Base-by-base conservation (phyloP, 2,888 invertebrate genomes). In the Ernsta delagoae region DNA sequence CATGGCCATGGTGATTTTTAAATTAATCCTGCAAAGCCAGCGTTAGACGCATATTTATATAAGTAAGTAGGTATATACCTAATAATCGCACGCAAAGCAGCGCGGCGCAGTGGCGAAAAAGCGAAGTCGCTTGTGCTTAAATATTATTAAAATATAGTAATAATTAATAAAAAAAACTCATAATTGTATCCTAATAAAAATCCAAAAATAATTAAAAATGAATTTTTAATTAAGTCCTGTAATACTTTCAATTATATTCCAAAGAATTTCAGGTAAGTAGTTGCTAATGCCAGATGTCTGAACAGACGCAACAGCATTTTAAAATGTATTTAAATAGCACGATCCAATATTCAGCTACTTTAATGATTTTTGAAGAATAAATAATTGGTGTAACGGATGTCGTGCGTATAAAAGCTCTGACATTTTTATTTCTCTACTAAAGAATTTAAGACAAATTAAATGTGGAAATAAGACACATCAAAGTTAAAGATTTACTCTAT, bases 1-100 rank as follows among this genome's bases (percentile, higher is more conserved):
- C 65, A 79, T 75, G 70, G 84, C 82, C 86, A 89, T 87, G 70
- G 34, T 83, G 70, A 36, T 31, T 1, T 48, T 62, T 16, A 31
- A 31, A 48, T 62, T 68, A 68, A 31, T 57, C 68, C 68, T 68
- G 68, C 56, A 68, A 62, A 62, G 61, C 67, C 67, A 67, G 67
- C 67, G 61, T 61, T 39, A 63, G 31, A 62, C 11, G 12, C 9
- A 61, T 61, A 34, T 57, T 34, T 36, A 59, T 50, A 9, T 43
- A 43, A 39, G 57, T 45, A n/a, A n/a, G n/a, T n/a, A n/a, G n/a
- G n/a, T n/a, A n/a, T n/a, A n/a, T n/a, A n/a, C n/a, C n/a, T n/a
- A n/a, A n/a, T n/a, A n/a, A 62, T 62, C 62, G 62, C 62, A 62
- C 56, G n/a, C 62, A 61, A 7, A 50, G 68, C 62, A 57, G 48